A percentile compares a stretch with the other conserved stretches of the same genome.
These are phyloP conservation scores for Abscondita cerata DNA, from an alignment of 2,888 invertebrate genomes.

Conservation along the genomic window DNA sequence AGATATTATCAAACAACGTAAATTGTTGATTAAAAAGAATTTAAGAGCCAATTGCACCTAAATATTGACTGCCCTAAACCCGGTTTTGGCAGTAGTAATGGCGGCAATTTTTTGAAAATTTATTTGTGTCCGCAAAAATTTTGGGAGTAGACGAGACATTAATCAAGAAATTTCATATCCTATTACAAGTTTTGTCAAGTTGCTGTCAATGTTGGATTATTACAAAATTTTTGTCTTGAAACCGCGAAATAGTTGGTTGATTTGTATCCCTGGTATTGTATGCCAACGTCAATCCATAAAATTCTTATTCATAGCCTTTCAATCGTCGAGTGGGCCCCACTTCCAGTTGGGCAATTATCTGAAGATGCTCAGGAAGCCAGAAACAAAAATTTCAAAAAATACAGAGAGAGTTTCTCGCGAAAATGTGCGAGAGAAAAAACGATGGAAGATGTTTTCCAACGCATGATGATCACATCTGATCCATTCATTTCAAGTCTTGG, in stretches of 20 bases:
- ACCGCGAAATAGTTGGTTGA: neutral
- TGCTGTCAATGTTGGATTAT: slow-evolving; percentile 16
- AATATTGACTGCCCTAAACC: neutral
- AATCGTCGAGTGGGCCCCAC: neutral
- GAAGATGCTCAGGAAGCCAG: neutral
- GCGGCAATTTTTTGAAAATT: too few relatives aligned
- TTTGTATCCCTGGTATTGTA: neutral
- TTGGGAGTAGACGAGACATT: too few relatives aligned
- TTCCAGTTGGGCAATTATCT: neutral
- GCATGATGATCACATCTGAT: too few relatives aligned
- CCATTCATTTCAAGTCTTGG: too few relatives aligned
- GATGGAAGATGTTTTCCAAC: neutral
- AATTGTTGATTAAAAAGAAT: neutral
- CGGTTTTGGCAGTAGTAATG: neutral
- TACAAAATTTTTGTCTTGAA: neutral
- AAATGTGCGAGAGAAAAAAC: neutral
- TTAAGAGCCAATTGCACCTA: neutral
- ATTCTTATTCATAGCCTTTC: neutral
- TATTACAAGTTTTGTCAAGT: neutral
- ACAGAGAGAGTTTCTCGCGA: neutral
- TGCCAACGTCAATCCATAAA: neutral
- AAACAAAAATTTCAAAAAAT: neutral
- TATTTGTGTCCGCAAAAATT: too few relatives aligned
- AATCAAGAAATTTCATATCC: neutral
- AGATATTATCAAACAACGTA: neutral